phyloP scores from a whole-genome alignment of 1,140 invertebrate genomes.

The Bombus balteatus region DNA sequence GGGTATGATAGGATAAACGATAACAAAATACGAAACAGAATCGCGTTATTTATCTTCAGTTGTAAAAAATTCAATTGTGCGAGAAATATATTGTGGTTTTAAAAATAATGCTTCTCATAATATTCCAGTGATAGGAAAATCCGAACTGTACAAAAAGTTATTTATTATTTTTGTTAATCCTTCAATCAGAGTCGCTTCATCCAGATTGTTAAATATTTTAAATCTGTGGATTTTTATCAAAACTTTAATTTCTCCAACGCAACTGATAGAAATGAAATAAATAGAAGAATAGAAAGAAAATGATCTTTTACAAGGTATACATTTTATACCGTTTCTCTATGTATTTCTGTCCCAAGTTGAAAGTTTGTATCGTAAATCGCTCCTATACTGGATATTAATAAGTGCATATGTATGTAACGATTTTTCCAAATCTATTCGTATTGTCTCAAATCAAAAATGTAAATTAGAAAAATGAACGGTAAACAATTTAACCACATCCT shows the following conservation, averaged over 20 bases:
- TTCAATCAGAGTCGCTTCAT: not conserved
- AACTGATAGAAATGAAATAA: not conserved
- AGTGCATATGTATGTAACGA: too few relatives aligned
- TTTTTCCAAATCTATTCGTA: too few relatives aligned
- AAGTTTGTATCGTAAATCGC: too few relatives aligned
- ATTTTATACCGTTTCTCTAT: not conserved
- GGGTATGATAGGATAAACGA: conserved; percentile 4
- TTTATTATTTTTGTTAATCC: not conserved
- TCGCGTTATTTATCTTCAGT: not conserved
- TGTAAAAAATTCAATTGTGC: not conserved
- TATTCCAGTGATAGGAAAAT: not conserved
- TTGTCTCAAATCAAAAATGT: too few relatives aligned
- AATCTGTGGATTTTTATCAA: not conserved
- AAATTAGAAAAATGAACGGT: too few relatives aligned
- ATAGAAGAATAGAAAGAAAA: not conserved
- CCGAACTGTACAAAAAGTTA: not conserved
- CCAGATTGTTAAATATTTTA: not conserved
- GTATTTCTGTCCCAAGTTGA: too few relatives aligned
- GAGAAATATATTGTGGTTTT: not conserved
- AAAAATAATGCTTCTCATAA: not conserved
- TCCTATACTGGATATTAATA: too few relatives aligned
- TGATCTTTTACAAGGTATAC: not conserved
- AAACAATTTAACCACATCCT: too few relatives aligned
- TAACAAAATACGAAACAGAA: conserved; percentile 20
- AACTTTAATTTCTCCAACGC: not conserved